Evolutionary conservation across 2,113 vertebrate genomes (phyloP).

Genomic region (Chroicocephalus ridibundus): DNA sequence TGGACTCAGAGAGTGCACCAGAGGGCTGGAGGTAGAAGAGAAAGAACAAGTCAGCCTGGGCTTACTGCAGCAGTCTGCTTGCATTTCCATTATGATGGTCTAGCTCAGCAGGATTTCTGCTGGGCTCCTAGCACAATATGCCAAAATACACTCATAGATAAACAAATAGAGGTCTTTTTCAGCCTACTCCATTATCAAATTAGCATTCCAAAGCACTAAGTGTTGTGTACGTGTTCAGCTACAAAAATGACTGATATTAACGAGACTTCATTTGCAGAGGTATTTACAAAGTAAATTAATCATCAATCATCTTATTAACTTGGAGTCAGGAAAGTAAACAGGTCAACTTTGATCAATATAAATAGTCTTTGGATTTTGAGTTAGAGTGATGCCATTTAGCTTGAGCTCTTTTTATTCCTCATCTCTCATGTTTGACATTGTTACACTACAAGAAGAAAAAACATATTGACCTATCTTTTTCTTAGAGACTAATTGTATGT

Average conservation of each 20-base stretch:
- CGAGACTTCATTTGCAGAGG: slow-evolving; percentile 26
- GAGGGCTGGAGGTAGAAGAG: background rate
- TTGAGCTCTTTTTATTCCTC: background rate
- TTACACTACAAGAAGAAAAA: background rate
- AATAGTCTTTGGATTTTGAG: background rate
- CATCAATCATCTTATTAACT: slow-evolving; percentile 65
- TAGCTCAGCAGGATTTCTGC: background rate
- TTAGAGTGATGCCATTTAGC: background rate
- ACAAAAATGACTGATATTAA: slow-evolving; percentile 29
- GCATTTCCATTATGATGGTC: background rate
- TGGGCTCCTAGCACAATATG: background rate
- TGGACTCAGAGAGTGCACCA: background rate
- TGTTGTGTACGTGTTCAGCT: background rate
- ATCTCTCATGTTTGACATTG: background rate
- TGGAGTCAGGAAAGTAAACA: slow-evolving; percentile 25
- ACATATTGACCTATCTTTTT: background rate
- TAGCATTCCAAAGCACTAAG: background rate
- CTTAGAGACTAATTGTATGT: background rate
- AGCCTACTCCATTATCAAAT: background rate
- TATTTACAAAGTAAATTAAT: slow-evolving; percentile 64
- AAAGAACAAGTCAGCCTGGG: background rate
- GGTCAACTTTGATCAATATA: slow-evolving; percentile 56
- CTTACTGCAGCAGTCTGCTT: background rate
- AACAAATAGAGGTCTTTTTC: background rate
- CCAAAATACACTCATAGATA: background rate